These are phyloP conservation scores for Agrotis ipsilon DNA, from an alignment of 2,888 invertebrate species.

Conservation along the genomic window DNA sequence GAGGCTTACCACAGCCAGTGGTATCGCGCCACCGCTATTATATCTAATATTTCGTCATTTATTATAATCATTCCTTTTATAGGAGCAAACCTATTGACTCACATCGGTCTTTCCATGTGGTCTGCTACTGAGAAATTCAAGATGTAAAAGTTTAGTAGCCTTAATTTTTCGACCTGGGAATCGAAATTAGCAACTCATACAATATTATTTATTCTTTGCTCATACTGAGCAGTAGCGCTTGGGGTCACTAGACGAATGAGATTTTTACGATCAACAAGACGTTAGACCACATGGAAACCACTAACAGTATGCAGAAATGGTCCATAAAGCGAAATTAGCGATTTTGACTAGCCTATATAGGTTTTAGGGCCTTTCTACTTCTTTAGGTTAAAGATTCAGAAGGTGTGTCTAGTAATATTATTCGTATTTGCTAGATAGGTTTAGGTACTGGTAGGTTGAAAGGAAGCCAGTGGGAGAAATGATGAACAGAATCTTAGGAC, in stretches of 20 bases:
- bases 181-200: not conserved
- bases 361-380: not conserved
- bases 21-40: no score
- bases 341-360: not conserved
- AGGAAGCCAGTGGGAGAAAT: not conserved
- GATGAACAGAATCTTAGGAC: not conserved
- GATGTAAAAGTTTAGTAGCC: not conserved
- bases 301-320: no score
- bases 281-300: no score
- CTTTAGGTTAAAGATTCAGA: no score
- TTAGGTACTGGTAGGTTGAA: not conserved
- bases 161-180: not conserved
- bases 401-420: not conserved
- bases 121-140: not conserved
- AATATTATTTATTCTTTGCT: no score
- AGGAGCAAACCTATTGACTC: no score
- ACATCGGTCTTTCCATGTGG: no score
- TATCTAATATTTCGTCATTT: no score
- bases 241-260: not conserved
- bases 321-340: no score
- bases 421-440: not conserved
- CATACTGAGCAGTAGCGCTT: not conserved
- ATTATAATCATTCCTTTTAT: no score
- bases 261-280: not conserved
- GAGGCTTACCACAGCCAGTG: no score